Evolutionary conservation across 1,140 invertebrate species (phyloP).

Genomic region (Nixonia krombeini): DNA sequence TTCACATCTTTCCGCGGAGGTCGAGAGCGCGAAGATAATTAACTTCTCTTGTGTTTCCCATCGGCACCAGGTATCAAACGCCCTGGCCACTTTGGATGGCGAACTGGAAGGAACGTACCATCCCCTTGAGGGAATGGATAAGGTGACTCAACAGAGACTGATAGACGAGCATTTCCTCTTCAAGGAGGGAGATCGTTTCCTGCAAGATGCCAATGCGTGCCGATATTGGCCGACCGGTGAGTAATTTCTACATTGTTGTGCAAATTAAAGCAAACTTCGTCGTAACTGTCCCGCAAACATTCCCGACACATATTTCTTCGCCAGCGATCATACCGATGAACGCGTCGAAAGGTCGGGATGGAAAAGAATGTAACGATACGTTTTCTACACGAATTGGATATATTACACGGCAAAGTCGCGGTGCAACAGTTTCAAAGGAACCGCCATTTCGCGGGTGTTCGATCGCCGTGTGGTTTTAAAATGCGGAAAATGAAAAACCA

Average conservation of each 20-base stretch:
- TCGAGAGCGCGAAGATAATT: slow-evolving; percentile 22
- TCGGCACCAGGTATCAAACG: slow-evolving; percentile 52
- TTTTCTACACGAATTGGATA: too few species aligned
- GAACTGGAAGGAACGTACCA: slow-evolving; percentile 81
- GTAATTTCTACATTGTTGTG: slow-evolving; percentile 17
- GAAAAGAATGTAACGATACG: too few species aligned
- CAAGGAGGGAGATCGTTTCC: slow-evolving; percentile 81
- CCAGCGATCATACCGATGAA: too few species aligned
- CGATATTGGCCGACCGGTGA: slow-evolving; percentile 83
- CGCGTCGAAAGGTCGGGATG: too few species aligned
- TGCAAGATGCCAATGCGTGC: slow-evolving; percentile 81
- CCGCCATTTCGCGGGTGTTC: too few species aligned
- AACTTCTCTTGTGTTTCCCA: slow-evolving; percentile 42
- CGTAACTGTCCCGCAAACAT: not conserved
- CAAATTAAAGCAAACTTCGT: slow-evolving; percentile 12
- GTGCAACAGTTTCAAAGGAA: too few species aligned
- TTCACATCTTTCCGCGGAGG: slow-evolving; percentile 29
- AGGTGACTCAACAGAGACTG: slow-evolving; percentile 79
- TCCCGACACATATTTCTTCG: too few species aligned
- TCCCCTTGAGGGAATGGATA: slow-evolving; percentile 78
- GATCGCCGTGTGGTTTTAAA: too few species aligned
- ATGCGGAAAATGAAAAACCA: too few species aligned
- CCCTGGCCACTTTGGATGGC: slow-evolving; percentile 68
- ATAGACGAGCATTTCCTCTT: slow-evolving; percentile 87
- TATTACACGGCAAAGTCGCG: too few species aligned